phyloP scores from a whole-genome alignment of 2,113 vertebrate species.

The Poecilia latipinna region DNA sequence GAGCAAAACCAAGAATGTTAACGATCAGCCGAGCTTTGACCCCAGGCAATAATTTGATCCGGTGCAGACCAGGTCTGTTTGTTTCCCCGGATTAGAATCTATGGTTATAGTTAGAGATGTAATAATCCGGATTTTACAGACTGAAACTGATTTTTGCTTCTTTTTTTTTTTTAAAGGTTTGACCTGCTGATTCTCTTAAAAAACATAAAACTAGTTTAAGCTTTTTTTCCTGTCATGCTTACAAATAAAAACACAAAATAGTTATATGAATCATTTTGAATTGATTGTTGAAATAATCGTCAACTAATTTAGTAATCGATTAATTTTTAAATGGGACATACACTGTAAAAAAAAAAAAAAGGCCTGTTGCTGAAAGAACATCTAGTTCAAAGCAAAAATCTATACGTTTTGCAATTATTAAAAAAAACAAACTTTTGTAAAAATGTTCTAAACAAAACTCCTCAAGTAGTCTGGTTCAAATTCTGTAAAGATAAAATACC shows the following conservation, averaged over 20 bases:
- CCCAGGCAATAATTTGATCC: constrained; percentile 11
- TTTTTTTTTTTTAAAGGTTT: background rate
- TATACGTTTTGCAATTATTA: too few species aligned
- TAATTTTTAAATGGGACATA: too few species aligned
- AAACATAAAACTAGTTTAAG: background rate
- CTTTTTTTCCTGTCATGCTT: background rate
- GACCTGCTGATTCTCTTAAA: background rate
- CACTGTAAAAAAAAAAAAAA: too few species aligned
- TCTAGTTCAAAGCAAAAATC: too few species aligned
- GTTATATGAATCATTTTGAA: too few species aligned
- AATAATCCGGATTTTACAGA: background rate
- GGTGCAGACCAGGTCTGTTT: constrained; percentile 28
- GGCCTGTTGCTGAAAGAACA: too few species aligned
- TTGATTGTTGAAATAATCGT: too few species aligned
- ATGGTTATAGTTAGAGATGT: constrained; percentile 14
- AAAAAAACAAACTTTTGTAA: too few species aligned
- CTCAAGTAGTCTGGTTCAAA: too few species aligned
- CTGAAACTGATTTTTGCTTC: background rate
- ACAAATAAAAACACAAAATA: background rate
- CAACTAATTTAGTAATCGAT: too few species aligned
- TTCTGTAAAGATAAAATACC: too few species aligned
- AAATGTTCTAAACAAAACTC: too few species aligned
- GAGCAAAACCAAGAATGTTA: constrained; percentile 14
- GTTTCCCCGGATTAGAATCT: constrained; percentile 27
- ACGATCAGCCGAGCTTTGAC: constrained; percentile 21